phyloP scores from a whole-genome alignment of 2,113 vertebrate species.

The Ophthalmotilapia sp. region DNA sequence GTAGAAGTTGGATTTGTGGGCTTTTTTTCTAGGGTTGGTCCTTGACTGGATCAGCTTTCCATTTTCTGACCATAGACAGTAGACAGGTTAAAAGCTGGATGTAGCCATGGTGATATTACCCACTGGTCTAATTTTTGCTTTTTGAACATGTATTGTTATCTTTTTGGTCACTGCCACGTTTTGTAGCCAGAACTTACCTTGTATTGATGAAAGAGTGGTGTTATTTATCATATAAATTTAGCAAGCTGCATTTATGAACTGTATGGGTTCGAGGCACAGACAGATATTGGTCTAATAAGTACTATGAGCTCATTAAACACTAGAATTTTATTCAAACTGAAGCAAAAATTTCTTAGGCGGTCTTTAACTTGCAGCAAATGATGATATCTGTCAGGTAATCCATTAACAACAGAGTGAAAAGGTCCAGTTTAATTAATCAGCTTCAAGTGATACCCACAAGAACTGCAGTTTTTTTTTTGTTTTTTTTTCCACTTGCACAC shows the following conservation, averaged over 20 bases:
- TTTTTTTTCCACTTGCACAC: rapidly evolving
- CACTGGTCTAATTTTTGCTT: not conserved
- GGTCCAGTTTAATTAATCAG: not conserved
- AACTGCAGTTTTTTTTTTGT: not conserved
- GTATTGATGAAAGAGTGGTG: not conserved
- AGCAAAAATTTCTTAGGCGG: not conserved
- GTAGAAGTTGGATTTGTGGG: not conserved
- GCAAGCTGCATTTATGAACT: not conserved
- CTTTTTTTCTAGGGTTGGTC: not conserved
- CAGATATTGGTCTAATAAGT: not conserved
- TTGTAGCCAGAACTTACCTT: not conserved
- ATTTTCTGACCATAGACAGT: not conserved
- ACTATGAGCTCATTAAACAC: not conserved
- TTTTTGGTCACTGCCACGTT: rapidly evolving
- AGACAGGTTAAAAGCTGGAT: not conserved
- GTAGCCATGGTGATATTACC: not conserved
- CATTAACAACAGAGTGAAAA: not conserved
- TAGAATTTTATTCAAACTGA: not conserved
- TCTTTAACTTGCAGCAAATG: not conserved
- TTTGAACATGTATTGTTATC: not conserved
- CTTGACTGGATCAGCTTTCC: not conserved
- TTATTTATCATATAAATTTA: not conserved
- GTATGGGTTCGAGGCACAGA: rapidly evolving
- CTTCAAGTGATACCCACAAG: not conserved
- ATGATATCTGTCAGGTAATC: not conserved